phyloP scores from a whole-genome alignment of 2,113 vertebrate genomes.

The Sturnus vulgaris region DNA sequence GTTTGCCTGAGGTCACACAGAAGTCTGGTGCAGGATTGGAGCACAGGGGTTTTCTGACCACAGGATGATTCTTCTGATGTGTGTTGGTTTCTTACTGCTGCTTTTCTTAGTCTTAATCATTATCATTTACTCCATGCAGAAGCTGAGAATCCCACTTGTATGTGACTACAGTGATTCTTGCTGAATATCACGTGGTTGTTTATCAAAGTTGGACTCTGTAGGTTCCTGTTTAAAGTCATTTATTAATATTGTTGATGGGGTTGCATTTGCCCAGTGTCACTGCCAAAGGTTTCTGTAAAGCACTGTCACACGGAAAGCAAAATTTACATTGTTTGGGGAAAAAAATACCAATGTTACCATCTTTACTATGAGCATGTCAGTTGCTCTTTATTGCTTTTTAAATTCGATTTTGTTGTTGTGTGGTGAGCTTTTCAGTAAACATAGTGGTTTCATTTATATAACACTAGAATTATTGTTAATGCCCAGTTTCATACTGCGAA shows the following conservation, averaged over 20 bases:
- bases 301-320: background rate
- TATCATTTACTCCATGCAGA: background rate
- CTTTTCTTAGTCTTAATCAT: background rate
- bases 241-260: background rate
- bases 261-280: background rate
- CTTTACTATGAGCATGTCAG: background rate
- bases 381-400: slow-evolving; percentile 55
- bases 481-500: slow-evolving; percentile 7
- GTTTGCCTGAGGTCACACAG: background rate
- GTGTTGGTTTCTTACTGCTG: background rate
- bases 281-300: background rate
- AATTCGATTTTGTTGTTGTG: slow-evolving; percentile 23
- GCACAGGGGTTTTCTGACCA: background rate
- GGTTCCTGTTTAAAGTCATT: background rate
- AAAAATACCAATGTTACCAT: background rate
- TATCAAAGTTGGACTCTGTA: background rate
- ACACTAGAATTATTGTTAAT: slow-evolving; percentile 36
- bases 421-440: slow-evolving; percentile 31
- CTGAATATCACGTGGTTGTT: background rate
- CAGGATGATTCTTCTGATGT: background rate
- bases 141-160: background rate
- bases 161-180: background rate
- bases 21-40: background rate
- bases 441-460: slow-evolving; percentile 47
- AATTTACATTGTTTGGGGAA: background rate